Base-by-base conservation (phyloP, 2,113 vertebrate species). In the Xenopus tropicalis region DNA sequence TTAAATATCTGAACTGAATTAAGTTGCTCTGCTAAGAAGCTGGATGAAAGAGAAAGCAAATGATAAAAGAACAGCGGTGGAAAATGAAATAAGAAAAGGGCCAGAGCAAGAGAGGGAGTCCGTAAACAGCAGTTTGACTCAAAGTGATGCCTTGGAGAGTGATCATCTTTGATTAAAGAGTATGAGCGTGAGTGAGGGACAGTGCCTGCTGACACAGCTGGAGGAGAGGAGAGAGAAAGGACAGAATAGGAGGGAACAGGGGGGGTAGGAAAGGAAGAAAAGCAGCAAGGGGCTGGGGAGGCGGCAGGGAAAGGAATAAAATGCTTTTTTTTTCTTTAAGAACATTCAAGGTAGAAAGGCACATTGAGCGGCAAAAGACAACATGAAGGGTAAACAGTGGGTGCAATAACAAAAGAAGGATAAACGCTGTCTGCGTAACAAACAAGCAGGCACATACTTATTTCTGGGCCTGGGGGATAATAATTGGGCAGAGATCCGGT, bases 121-220 rank as follows among this genome's bases (percentile, higher is more conserved):
- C 12, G 37, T 11, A 61, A 56, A 58, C 17, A 72, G 46, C 37
- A 11, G 5, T 37, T 65, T 43, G 25, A 37, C 56, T 66, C 52
- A 73, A 66, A 73, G n/a, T 9, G 16, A 58, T 29, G n/a, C 19
- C 54, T 61, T 67, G 29, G 29, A 14, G 43, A 22, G 14, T 51
- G 16, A 74, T 68, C 56, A 61, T 61, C 42, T 68, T 42, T 68
- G 43, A 74, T 74, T 67, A 74, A 61, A 52, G 64, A 48, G 22
- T 61, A 61, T 54, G 23, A 22, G 43, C 22, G 51, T 51, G 44
- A 68, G 72, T 51, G 44, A 68, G 14, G 17, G 17, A 51, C 64
- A 66, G 14, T 46, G 6, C 24, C 72, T 17, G 42, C 72, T 61
- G 64, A 68, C 72, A 56, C 70, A 74, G 52, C 72, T 29, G 42